A percentile compares a stretch with the other conserved stretches of the same genome.
Conservation (phyloP, 1,140 invertebrate genomes). For the Eurosta solidaginis region DNA sequence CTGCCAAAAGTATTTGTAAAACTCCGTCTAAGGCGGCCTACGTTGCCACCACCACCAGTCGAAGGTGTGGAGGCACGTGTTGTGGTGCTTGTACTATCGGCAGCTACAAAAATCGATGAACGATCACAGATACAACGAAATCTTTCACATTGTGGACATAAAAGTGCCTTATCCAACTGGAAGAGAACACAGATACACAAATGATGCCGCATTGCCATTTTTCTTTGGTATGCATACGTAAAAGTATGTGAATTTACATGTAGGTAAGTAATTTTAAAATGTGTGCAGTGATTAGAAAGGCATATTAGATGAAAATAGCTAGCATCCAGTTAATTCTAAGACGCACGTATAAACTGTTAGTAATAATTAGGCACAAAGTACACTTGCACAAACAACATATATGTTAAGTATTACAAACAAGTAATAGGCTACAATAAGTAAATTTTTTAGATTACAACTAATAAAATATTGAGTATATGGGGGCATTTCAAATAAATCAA, state of each 20-base stretch:
- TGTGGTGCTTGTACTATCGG: background rate
- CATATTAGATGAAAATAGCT: background rate
- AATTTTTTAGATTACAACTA: background rate
- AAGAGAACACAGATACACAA: slow-evolving; percentile 40
- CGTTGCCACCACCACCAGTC: background rate
- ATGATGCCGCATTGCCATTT: background rate
- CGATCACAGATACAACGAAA: slow-evolving; percentile 57
- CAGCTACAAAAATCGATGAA: background rate
- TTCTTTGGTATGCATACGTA: too few species aligned
- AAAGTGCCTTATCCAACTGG: slow-evolving; percentile 58
- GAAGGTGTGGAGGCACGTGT: background rate
- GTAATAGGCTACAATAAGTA: background rate
- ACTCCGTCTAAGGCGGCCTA: background rate
- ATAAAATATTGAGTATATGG: too few species aligned
- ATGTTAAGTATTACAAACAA: background rate
- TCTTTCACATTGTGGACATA: slow-evolving; percentile 56
- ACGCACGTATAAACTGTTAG: too few species aligned
- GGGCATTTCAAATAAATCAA: too few species aligned
- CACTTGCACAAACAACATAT: background rate
- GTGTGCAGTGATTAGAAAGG: background rate
- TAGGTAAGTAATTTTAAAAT: too few species aligned
- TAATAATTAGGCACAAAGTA: too few species aligned
- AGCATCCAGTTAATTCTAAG: too few species aligned
- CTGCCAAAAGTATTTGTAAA: slow-evolving; percentile 42
- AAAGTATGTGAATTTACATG: background rate